These are phyloP conservation scores for Panulirus ornatus DNA, from an alignment of 1,140 invertebrate species.

Conservation along the genomic window DNA sequence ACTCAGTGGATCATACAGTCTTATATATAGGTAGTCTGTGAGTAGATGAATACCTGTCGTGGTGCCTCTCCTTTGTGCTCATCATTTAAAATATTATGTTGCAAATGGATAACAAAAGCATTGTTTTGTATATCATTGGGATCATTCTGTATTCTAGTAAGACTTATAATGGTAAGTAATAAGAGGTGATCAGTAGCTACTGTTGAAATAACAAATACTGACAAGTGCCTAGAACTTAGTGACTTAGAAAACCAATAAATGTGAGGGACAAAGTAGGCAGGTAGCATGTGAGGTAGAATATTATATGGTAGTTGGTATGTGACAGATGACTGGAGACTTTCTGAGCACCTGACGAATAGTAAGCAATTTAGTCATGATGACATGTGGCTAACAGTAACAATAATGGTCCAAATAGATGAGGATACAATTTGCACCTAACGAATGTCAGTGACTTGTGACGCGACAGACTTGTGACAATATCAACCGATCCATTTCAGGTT, in stretches of 20 bases:
- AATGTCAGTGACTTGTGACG: too few species aligned
- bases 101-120: neutral
- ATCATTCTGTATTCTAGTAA: neutral
- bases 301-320: neutral
- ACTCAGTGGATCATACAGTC: constrained; percentile 1
- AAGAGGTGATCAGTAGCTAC: neutral
- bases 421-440: too few species aligned
- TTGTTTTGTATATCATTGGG: neutral
- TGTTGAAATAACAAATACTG: neutral
- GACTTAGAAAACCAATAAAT: neutral
- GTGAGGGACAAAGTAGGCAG: neutral
- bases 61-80: neutral
- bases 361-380: too few species aligned
- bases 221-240: constrained; percentile 1
- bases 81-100: neutral
- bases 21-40: constrained; percentile 3
- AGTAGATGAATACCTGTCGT: neutral
- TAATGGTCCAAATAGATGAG: too few species aligned
- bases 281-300: neutral
- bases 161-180: neutral
- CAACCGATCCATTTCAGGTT: too few species aligned
- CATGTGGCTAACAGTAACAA: too few species aligned
- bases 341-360: neutral
- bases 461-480: too few species aligned
- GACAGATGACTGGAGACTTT: neutral